Evolutionary conservation across 1,140 invertebrate species (phyloP), one percentile per base, ranked within the genome.

Genomic region (Cataglyphis hispanica): DNA sequence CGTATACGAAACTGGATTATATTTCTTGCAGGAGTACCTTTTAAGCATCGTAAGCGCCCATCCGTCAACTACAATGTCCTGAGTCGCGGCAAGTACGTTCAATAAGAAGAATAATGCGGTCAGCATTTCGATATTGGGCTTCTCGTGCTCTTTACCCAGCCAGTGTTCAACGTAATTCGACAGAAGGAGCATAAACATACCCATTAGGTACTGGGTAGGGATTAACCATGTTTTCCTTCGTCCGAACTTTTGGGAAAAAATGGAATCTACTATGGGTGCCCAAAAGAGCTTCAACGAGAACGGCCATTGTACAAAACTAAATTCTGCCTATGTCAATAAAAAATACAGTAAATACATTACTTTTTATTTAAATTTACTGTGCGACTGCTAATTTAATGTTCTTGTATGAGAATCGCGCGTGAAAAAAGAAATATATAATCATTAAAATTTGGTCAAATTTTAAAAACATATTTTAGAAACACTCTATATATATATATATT

Each of bases 61-160:
- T 3, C 99, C 99, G 96, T 99, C 99, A 1, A 99, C 99, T 76
- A 99, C 99, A 93, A 99, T 99, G 95, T 99, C 99, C 96, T 99
- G 99, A 31, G 99, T 99, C 1, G 99, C 99, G 16, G 99, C 99
- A 70, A 99, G 95, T 91, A 99, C 99, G 92, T 99, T 99, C 1
- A 99, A 95, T 72, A 96, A 95, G 92, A 99, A 98, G 95, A 99
- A 99, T 67, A 98, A 96, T 27, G 96, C 90, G 8, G 99, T 99
- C 6, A 99, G 95, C 40, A 98, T 93, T 40, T 95, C 95, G 72
- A 99, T 98, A 92, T 98, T 97, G 0, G 98, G 98, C n/a, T 96
- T 92, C 2, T 91, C 92, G 0, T 94, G 94, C 50, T 96, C 94
- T 11, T 96, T 95, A 13, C 98, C 98, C 31, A 99, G 93, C 96